Evolutionary conservation across 2,113 vertebrate genomes (phyloP).

Genomic region (Oncorhynchus keta): DNA sequence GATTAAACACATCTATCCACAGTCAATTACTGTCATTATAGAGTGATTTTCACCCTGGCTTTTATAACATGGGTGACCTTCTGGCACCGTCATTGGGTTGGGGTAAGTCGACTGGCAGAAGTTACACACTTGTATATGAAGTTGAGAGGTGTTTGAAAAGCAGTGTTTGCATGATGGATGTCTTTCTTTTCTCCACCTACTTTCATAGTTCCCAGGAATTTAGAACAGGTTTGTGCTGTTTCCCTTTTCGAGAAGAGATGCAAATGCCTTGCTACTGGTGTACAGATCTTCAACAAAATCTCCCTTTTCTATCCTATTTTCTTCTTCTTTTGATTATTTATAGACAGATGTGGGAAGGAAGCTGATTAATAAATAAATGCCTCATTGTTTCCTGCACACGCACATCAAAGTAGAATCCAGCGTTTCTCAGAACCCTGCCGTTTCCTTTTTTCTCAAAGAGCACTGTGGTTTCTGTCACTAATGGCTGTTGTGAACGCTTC

Average conservation of each 20-base stretch:
- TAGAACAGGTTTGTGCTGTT: conserved; percentile 10
- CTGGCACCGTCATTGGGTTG: background rate
- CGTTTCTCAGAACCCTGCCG: conserved; percentile 38
- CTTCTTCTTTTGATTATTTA: conserved; percentile 8
- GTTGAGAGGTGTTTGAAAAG: no score
- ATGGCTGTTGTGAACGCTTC: conserved; percentile 27
- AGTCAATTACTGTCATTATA: background rate
- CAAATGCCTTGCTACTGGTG: background rate
- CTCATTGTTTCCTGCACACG: background rate
- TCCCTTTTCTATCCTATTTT: background rate
- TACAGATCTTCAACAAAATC: background rate
- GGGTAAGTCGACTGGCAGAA: background rate
- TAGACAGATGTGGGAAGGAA: conserved; percentile 11
- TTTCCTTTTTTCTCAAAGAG: conserved; percentile 18
- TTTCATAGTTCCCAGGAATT: background rate
- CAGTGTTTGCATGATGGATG: no score
- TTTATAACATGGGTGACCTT: background rate
- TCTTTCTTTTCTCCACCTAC: background rate
- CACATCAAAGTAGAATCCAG: conserved; percentile 27
- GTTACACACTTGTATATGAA: conserved; percentile 14
- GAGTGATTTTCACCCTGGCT: background rate
- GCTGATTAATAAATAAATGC: conserved; percentile 14
- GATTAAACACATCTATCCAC: conserved; percentile 8
- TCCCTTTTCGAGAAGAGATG: background rate
- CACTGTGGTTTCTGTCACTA: conserved; percentile 30